Evolutionary conservation across 2,113 vertebrate genomes (phyloP), one percentile per base, ranked within the genome.

Genomic region (Brienomyrus brachyistius): DNA sequence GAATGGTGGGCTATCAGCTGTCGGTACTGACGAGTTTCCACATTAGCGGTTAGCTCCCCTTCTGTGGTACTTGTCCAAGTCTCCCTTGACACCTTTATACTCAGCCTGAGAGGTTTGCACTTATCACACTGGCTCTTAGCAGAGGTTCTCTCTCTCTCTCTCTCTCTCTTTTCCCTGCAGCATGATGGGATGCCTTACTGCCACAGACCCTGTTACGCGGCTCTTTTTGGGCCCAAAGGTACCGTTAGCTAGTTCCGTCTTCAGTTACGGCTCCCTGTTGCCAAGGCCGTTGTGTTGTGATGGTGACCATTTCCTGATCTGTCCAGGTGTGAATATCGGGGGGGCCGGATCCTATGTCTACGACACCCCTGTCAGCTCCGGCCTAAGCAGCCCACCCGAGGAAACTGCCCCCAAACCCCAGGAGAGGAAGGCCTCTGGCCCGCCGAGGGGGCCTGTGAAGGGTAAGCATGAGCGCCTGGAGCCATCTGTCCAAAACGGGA

Each of bases 301-400:
- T 5, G n/a, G 17, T 47, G n/a, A 4, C 45, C 52, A 23, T 17
- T 2, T 40, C 90, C n/a, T 70, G 82, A 31, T 88, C 74, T 89
- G 4, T 80, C 6, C 51, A 99, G 98, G 98, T 5, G 98, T 99
- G 91, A 99, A 99, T 93, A 99, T 99, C 0, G 98, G 98, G 0
- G 98, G 98, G 0, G 98, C 98, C 0, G 98, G 98, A 21, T 98
- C 98, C 13, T 99, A 98, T 90, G 96, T 99, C 92, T 99, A 99
- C 0, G 97, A 99, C 21, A 93, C 97, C 0, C 95, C 95, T 0
- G 92, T 94, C 0, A 97, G 97, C 94, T 92, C 93, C 92, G 82
- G 94, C 94, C 0, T 93, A 90, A 92, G 93, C 0, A 93, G 95
- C 93, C 27, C 96, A 92, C 90, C 94, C 90, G 0, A 93, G 91